Percentiles rank a stretch among this genome's conserved stretches.
phyloP scores from a whole-genome alignment of 2,888 invertebrate genomes.

The Lissonota sp. region DNA sequence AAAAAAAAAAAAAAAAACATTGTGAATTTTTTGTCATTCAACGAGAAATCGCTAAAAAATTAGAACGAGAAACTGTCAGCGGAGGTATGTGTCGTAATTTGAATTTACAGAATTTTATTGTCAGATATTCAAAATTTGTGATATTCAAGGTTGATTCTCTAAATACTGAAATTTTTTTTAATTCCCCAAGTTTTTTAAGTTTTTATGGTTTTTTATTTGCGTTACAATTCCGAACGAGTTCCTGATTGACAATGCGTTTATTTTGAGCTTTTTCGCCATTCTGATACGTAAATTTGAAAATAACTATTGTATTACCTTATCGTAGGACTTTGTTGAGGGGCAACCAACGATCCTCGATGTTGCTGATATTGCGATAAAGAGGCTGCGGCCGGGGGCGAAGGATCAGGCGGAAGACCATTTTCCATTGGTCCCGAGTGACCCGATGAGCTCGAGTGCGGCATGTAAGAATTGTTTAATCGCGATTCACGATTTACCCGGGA shows the following conservation, averaged over 20 bases:
- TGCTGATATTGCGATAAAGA: constrained; percentile 80
- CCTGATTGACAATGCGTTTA: too few species aligned
- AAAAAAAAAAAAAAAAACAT: background rate
- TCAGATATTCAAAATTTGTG: too few species aligned
- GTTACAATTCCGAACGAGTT: too few species aligned
- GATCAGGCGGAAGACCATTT: constrained; percentile 85
- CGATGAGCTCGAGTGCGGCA: constrained; percentile 79
- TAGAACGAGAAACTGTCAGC: too few species aligned
- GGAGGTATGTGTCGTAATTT: too few species aligned
- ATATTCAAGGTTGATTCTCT: too few species aligned
- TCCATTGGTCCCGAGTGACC: constrained; percentile 81
- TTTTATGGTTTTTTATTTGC: too few species aligned
- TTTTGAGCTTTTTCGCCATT: too few species aligned
- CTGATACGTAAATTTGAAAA: background rate
- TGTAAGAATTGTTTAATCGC: constrained; percentile 80
- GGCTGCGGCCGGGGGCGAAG: constrained; percentile 80
- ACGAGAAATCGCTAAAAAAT: background rate
- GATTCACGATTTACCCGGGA: constrained; percentile 78
- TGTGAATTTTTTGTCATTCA: background rate
- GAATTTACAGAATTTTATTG: too few species aligned
- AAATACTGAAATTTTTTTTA: too few species aligned
- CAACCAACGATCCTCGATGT: constrained; percentile 80
- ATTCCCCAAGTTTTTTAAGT: too few species aligned
- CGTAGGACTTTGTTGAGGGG: constrained; percentile 83
- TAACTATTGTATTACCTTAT: constrained; percentile 78